These are phyloP conservation scores for Polypterus senegalus DNA, from an alignment of 2,113 vertebrate genomes.

Conservation along the genomic window DNA sequence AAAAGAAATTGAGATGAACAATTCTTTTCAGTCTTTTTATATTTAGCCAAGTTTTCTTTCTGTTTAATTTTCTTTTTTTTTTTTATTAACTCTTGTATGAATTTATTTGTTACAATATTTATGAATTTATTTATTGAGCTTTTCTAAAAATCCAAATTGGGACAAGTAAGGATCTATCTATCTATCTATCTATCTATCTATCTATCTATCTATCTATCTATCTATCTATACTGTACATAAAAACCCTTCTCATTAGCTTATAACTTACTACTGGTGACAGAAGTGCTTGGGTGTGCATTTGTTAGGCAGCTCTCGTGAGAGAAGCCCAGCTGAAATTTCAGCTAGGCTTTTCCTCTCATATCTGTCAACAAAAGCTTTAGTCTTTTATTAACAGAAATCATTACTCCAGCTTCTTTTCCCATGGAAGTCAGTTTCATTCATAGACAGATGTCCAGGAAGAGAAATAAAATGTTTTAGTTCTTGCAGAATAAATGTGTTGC, in stretches of 20 bases:
- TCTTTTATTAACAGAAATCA: background rate
- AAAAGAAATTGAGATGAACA: conserved; percentile 40
- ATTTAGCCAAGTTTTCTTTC: conserved; percentile 50
- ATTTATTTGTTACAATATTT: no score
- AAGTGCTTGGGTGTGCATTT: background rate
- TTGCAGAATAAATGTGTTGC: background rate
- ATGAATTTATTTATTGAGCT: no score
- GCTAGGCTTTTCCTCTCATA: background rate
- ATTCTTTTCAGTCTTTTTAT: conserved; percentile 23
- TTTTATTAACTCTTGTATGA: no score
- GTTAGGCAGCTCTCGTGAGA: conserved; percentile 2
- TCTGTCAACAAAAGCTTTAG: background rate
- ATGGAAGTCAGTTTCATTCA: background rate
- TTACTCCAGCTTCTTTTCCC: background rate
- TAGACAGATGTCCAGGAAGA: conserved; percentile 4
- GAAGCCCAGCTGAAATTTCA: background rate
- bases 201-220: no score
- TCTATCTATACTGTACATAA: no score
- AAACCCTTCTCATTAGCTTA: no score
- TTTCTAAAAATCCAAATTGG: no score
- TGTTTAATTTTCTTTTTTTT: conserved; percentile 11
- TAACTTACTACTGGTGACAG: no score
- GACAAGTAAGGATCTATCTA: no score
- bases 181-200: no score
- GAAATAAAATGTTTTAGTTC: background rate